Base-by-base conservation (phyloP, 2,888 invertebrate species). In the Melieria picta region DNA sequence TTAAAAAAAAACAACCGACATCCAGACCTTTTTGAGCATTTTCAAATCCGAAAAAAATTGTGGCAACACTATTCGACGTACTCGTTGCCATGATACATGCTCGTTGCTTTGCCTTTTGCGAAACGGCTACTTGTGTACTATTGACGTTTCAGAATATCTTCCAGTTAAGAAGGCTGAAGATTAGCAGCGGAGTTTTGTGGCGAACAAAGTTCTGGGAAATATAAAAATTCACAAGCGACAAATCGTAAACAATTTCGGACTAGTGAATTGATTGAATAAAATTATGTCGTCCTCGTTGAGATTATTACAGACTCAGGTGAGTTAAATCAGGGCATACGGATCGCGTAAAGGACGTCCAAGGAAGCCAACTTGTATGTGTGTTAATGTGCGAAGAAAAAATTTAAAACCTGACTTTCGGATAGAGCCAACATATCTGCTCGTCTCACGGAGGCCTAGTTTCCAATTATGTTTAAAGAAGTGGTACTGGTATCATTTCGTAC, bases 81-180 rank as follows among this genome's bases (percentile, higher is more conserved):
- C 30, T 30, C 30, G 30, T 30, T 30, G 30, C 3, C 2, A 30
- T 2, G 30, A 30, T 30, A 30, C 30, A 3, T 30, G 30, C 30
- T 30, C 30, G 30, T 30, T 30, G 30, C 30, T 30, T 2, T 30
- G 30, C 30, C 30, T 30, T 30, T 30, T 30, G 30, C 30, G 30
- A 30, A 30, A 30, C 30, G 30, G 30, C 30, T 2, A 30, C 3
- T 30, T 30, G 30, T 30, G 30, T 30, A 30, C 30, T 52, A 52
- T 52, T 52, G 52, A 52, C 52, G 52, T 62, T 11, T 52, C 82
- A 83, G 81, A 79, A 82, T 81, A 86, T 86, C 86, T 86, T 86
- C 85, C 86, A 86, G 86, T 83, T 86, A 81, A 86, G 86, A 85
- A 82, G 86, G 86, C 86, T 86, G 86, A 86, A 86, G 86, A 84